Evolutionary conservation across 2,888 invertebrate species (phyloP).

Genomic region (Melipona bicolor): DNA sequence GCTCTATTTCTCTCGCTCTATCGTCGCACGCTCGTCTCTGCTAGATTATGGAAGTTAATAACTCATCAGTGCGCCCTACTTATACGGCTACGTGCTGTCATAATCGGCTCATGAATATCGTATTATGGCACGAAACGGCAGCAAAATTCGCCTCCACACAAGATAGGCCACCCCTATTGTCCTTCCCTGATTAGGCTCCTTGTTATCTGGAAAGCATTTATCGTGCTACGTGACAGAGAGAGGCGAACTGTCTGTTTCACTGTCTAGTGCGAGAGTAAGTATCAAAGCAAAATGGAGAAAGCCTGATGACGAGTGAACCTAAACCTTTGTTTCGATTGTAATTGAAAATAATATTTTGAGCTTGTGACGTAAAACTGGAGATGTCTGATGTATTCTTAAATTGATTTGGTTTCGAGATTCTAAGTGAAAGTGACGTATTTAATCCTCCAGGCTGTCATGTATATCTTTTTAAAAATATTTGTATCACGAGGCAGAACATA

Average conservation of each 20-base stretch:
- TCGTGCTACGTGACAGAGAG: conserved; percentile 37
- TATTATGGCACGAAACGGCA: conserved; percentile 63
- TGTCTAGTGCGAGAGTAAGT: conserved; percentile 21
- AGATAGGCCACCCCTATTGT: conserved; percentile 57
- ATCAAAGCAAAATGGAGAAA: not conserved
- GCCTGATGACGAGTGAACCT: not conserved
- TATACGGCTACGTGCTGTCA: conserved; percentile 56
- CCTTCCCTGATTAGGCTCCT: conserved; percentile 58
- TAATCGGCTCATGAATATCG: conserved; percentile 72
- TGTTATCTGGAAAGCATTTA: conserved; percentile 59
- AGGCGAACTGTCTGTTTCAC: conserved; percentile 21
- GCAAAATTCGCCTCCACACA: conserved; percentile 58
- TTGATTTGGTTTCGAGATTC: too few relatives aligned
- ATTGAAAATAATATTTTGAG: not conserved
- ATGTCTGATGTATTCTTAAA: not conserved
- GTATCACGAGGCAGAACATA: too few relatives aligned
- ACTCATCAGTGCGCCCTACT: conserved; percentile 64
- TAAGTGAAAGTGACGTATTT: too few relatives aligned
- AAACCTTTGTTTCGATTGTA: not conserved
- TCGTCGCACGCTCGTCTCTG: conserved; percentile 46
- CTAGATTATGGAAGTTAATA: conserved; percentile 72
- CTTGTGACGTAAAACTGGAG: not conserved
- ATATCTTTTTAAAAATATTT: too few relatives aligned
- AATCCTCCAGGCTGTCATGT: too few relatives aligned
- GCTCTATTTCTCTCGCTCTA: conserved; percentile 2